These are phyloP conservation scores for Craterocephalus amniculus DNA, from an alignment of 2,797 vertebrate genomes.

Conservation along the genomic window DNA sequence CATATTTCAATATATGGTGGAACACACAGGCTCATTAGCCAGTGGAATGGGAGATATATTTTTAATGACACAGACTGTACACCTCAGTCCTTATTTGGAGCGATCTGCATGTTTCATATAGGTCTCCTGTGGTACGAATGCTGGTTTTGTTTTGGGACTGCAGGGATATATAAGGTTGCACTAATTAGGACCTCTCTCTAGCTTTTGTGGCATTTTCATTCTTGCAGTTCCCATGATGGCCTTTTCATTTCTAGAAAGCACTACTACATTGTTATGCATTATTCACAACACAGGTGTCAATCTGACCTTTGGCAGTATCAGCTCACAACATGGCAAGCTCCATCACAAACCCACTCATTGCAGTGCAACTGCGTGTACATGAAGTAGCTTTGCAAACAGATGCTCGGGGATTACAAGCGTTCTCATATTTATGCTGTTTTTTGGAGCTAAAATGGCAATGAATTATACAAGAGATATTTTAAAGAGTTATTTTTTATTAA, in stretches of 20 bases:
- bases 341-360: slow-evolving; percentile 25
- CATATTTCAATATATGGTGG: slow-evolving; percentile 30
- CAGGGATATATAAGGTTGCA: slow-evolving; percentile 40
- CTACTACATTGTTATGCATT: slow-evolving; percentile 69
- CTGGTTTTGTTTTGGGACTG: slow-evolving; percentile 45
- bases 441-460: slow-evolving; percentile 23
- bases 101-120: slow-evolving; percentile 44
- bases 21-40: slow-evolving; percentile 44
- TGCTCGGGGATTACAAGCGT: slow-evolving; percentile 38
- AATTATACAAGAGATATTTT: too few relatives aligned
- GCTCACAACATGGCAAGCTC: slow-evolving; percentile 20
- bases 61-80: slow-evolving; percentile 46
- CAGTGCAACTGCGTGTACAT: slow-evolving; percentile 11
- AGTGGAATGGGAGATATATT: slow-evolving; percentile 42
- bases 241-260: slow-evolving; percentile 46
- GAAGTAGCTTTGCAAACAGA: slow-evolving; percentile 42
- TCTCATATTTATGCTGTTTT: slow-evolving; percentile 35
- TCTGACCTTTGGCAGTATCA: slow-evolving; percentile 57
- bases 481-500: too few relatives aligned
- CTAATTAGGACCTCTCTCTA: slow-evolving; percentile 76
- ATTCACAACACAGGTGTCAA: slow-evolving; percentile 76
- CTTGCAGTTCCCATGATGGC: slow-evolving; percentile 50
- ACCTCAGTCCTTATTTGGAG: slow-evolving; percentile 26
- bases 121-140: slow-evolving; percentile 45
- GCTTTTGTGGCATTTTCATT: slow-evolving; percentile 72